A percentile compares a stretch with the other conserved stretches of the same genome.
Evolutionary conservation across 2,888 invertebrate genomes (phyloP).

Genomic region (Apantesis nais): DNA sequence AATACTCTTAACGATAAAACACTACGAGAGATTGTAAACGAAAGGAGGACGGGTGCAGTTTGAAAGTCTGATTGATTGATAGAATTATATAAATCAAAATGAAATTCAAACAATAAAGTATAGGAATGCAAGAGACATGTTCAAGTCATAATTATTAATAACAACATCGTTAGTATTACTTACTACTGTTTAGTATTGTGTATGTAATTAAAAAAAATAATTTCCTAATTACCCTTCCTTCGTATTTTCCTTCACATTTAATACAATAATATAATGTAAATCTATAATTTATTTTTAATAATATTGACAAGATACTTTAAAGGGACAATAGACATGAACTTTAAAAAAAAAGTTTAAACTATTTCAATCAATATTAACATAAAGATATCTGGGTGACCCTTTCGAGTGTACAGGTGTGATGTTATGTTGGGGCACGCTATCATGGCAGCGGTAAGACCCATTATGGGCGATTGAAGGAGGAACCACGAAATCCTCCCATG

Average conservation of each 20-base stretch:
- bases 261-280: neutral
- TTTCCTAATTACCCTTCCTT: neutral
- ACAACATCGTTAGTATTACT: neutral
- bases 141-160: neutral
- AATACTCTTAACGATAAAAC: too few relatives aligned
- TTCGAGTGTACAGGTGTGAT: too few relatives aligned
- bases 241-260: neutral
- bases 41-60: neutral
- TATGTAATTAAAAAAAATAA: neutral
- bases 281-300: neutral
- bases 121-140: neutral
- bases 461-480: too few relatives aligned
- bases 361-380: too few relatives aligned
- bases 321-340: too few relatives aligned
- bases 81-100: neutral
- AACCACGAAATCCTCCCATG: too few relatives aligned
- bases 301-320: too few relatives aligned
- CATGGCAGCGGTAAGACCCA: too few relatives aligned
- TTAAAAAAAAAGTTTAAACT: too few relatives aligned
- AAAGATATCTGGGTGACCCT: too few relatives aligned
- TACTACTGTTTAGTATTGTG: neutral
- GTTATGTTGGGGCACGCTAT: too few relatives aligned
- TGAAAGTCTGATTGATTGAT: neutral
- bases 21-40: too few relatives aligned
- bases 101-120: neutral